Conservation (phyloP, 2,113 vertebrate genomes). For the Gymnocephalus cernua region DNA sequence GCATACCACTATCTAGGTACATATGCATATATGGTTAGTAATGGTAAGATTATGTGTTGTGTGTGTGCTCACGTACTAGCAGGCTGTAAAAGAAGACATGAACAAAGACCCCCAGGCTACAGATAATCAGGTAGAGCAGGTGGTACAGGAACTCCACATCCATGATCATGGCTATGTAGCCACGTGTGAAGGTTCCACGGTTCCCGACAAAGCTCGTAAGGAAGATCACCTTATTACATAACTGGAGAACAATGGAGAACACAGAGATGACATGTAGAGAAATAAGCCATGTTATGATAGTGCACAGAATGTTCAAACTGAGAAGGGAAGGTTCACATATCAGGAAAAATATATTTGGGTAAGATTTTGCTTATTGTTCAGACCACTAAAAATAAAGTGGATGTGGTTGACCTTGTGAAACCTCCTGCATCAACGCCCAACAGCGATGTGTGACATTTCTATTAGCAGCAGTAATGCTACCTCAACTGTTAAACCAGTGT, state of each 20-base stretch:
- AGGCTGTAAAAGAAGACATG: conserved; percentile 99
- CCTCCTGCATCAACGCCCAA: conserved; percentile 2
- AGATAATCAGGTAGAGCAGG: conserved; percentile 96
- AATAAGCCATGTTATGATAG: neutral
- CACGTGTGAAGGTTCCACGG: conserved; percentile 95
- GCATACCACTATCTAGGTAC: neutral
- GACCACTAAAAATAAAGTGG: conserved; percentile 1
- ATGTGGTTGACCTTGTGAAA: conserved; percentile 5
- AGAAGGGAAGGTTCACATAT: neutral
- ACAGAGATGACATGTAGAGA: conserved; percentile 4
- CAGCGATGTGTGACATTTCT: conserved; percentile 1
- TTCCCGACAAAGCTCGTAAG: conserved; percentile 98
- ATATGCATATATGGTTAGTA: neutral
- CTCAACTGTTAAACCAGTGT: neutral
- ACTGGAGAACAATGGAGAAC: conserved; percentile 77
- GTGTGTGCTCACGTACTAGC: conserved; percentile 85
- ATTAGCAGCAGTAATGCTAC: neutral
- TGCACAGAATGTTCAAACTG: neutral
- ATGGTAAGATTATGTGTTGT: neutral
- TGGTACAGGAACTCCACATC: conserved; percentile 99
- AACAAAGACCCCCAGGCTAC: conserved; percentile 94
- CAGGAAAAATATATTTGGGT: neutral
- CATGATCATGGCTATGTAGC: conserved; percentile 95
- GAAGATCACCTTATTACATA: conserved; percentile 98
- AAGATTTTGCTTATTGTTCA: neutral